Conservation (phyloP, 2,797 vertebrate species). For the Leuciscus waleckii region DNA sequence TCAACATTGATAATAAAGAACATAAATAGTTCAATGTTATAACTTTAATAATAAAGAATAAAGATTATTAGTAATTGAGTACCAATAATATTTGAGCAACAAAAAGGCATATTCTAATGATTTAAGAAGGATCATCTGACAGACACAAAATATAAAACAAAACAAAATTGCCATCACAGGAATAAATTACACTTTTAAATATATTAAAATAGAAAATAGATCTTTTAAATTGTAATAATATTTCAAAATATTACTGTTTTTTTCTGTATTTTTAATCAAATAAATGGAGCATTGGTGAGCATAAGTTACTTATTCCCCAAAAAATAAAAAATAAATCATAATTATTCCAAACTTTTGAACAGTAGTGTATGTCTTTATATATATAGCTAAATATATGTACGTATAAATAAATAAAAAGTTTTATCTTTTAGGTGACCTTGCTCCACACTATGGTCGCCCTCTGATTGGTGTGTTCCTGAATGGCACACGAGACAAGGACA, state of each 20-base stretch:
- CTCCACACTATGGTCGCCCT: slow-evolving; percentile 81
- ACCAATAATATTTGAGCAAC: neutral
- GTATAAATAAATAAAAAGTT: neutral
- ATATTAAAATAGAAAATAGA: neutral
- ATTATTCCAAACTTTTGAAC: neutral
- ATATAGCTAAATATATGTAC: neutral
- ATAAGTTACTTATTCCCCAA: neutral
- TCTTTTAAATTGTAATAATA: neutral
- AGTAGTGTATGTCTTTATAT: neutral
- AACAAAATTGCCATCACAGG: neutral
- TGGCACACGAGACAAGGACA: slow-evolving; percentile 80
- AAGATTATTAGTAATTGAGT: neutral
- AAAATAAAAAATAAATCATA: neutral
- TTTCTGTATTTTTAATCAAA: neutral
- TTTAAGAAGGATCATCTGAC: neutral
- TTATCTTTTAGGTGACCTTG: slow-evolving; percentile 83
- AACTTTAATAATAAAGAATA: too few species aligned
- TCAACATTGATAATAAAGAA: neutral
- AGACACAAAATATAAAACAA: neutral
- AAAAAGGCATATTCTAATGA: neutral
- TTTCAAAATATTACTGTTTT: neutral
- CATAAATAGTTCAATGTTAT: too few species aligned
- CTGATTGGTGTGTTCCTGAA: slow-evolving; percentile 86
- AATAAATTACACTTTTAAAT: neutral
- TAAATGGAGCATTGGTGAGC: neutral